Evolutionary conservation across 2,113 vertebrate species (phyloP).

Genomic region (Pangasianodon hypophthalmus): DNA sequence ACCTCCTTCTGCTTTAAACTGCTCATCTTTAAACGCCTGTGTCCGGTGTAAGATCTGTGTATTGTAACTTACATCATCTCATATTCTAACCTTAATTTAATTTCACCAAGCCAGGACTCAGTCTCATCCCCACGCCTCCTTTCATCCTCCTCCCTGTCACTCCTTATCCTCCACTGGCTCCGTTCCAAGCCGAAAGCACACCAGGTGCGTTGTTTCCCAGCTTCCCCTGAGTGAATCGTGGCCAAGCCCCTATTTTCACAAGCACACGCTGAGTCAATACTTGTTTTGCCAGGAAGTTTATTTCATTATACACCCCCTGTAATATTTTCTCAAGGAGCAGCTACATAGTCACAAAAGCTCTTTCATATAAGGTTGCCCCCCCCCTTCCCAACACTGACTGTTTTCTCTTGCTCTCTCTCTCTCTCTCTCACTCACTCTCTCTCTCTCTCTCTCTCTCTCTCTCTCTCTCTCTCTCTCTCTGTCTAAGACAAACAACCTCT

Average conservation of each 20-base stretch:
- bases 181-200: conserved; percentile 35
- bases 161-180: conserved; percentile 7
- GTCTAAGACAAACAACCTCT: conserved; percentile 76
- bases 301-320: conserved; percentile 73
- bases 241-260: conserved; percentile 32
- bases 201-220: conserved; percentile 65
- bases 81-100: neutral
- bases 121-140: neutral
- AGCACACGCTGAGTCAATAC: conserved; percentile 64
- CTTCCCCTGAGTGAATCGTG: conserved; percentile 56
- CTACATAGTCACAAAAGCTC: conserved; percentile 65
- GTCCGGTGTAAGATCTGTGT: neutral
- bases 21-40: neutral
- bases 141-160: neutral
- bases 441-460: conserved; percentile 47
- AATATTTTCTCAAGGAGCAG: conserved; percentile 77
- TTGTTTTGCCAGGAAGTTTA: conserved; percentile 72
- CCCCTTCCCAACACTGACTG: conserved; percentile 61
- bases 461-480: conserved; percentile 62
- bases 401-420: conserved; percentile 63
- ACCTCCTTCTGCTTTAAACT: neutral
- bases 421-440: conserved; percentile 62
- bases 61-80: neutral
- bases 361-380: conserved; percentile 58
- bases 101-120: neutral